phyloP scores from a whole-genome alignment of 2,797 vertebrate genomes.

The Scyliorhinus canicula region DNA sequence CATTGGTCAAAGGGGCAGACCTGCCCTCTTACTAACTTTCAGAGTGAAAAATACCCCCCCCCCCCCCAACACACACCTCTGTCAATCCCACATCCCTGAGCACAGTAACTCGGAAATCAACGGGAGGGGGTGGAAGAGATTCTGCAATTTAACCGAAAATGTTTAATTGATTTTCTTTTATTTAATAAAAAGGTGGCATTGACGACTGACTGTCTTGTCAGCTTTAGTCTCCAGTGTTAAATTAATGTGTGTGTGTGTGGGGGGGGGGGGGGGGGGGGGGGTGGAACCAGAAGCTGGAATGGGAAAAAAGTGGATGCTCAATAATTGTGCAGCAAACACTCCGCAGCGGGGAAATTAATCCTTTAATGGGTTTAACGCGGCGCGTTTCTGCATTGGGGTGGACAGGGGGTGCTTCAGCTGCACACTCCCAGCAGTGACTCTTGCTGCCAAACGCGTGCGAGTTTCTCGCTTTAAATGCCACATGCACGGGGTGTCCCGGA shows the following conservation, averaged over 20 bases:
- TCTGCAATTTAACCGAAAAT: background rate
- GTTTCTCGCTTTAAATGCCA: too few relatives aligned
- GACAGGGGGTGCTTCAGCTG: too few relatives aligned
- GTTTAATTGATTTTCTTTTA: background rate
- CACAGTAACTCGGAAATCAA: background rate
- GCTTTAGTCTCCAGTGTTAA: background rate
- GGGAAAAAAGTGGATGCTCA: background rate
- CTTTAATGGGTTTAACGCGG: slow-evolving; percentile 33
- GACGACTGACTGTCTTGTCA: background rate
- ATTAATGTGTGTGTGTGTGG: too few relatives aligned
- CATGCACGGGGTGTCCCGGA: background rate
- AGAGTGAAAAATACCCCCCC: background rate
- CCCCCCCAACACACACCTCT: too few relatives aligned
- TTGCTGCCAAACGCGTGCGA: too few relatives aligned
- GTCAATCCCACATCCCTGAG: slow-evolving; percentile 4
- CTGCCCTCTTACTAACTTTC: background rate
- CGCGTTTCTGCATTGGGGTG: slow-evolving; percentile 2
- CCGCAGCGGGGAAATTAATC: slow-evolving; percentile 26
- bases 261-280: too few relatives aligned
- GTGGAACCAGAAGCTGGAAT: background rate
- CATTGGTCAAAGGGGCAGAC: background rate
- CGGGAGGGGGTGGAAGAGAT: background rate
- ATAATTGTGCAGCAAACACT: background rate
- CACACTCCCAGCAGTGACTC: background rate
- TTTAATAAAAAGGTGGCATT: too few relatives aligned